These are phyloP conservation scores for Halcyon leucocephala DNA, from an alignment of 2,797 vertebrate species.

Conservation along the genomic window DNA sequence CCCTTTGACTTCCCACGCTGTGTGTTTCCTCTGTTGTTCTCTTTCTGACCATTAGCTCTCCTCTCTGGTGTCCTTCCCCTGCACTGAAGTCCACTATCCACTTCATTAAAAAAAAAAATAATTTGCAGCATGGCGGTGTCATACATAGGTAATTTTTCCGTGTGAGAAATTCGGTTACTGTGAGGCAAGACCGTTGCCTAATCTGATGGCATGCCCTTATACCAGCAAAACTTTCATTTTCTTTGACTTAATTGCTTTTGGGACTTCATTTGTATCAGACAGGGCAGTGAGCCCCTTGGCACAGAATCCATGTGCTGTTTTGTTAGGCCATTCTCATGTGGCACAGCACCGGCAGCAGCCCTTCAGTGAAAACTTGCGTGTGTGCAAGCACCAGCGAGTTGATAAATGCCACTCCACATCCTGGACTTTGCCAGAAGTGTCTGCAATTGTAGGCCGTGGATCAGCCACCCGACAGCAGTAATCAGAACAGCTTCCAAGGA, in stretches of 20 bases:
- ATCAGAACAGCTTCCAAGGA: neutral
- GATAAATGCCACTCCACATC: neutral
- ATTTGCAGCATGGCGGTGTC: neutral
- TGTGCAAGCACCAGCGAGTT: neutral
- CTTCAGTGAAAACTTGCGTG: neutral
- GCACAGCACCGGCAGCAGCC: neutral
- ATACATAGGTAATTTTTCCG: neutral
- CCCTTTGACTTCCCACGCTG: neutral
- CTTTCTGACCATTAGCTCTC: neutral
- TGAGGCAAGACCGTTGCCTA: neutral
- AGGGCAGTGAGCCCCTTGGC: neutral
- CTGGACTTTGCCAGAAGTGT: neutral
- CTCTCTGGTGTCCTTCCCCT: neutral
- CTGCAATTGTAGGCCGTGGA: neutral
- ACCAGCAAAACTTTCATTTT: neutral
- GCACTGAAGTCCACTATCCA: neutral
- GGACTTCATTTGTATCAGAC: neutral
- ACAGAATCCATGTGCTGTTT: neutral
- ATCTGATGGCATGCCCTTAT: neutral
- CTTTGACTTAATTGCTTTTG: neutral
- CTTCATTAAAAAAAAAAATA: neutral
- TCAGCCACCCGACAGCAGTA: neutral
- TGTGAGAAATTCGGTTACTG: neutral
- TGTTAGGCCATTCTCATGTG: rapidly evolving
- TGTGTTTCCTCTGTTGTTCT: neutral